Evolutionary conservation across 2,113 vertebrate genomes (phyloP), one percentile per base, ranked within the genome.

Genomic region (Motacilla tschutschensis): DNA sequence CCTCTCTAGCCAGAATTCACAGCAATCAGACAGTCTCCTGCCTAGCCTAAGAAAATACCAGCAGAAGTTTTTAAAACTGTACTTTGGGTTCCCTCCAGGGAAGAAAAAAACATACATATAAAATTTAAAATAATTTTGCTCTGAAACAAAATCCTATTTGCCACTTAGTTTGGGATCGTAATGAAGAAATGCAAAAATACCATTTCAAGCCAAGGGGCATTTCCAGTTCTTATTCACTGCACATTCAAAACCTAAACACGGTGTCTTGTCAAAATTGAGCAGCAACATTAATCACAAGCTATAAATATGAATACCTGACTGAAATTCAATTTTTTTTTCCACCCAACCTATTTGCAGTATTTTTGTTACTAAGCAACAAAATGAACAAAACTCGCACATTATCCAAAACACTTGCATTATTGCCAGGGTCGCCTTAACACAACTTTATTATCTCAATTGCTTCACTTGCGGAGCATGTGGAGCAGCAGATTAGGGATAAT

Each of bases 341-440:
- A 9, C 28, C 64, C 62, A 93, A 69, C 26, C 58, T 85, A 47
- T 71, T 59, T 84, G 59, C 78, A 89, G 62, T 90, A 90, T 91
- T 96, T 93, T 86, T 91, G 96, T 96, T 96, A 94, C 95, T 89
- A 96, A 95, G 96, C 94, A 97, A 97, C 95, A 88, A 70, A 94
- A 92, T 54, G 77, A 97, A 96, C 94, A 88, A 62, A 95, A 94
- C 88, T 92, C 91, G 91, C 71, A 78, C 83, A 40, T 93, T 97
- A 94, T 92, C 76, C 43, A 62, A 89, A 93, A 40, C 47, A 54
- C 48, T 96, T 93, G 88, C 84, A 79, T 88, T 85, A 92, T 85
- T 90, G 54, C 82, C 89, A 89, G 69, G 35, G 85, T 69, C 4
- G 46, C 75, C 84, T 91, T 90, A 92, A 94, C 90, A 95, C 89